These are phyloP conservation scores for Ophion ellenae DNA, from an alignment of 2,888 invertebrate species.

Conservation along the genomic window DNA sequence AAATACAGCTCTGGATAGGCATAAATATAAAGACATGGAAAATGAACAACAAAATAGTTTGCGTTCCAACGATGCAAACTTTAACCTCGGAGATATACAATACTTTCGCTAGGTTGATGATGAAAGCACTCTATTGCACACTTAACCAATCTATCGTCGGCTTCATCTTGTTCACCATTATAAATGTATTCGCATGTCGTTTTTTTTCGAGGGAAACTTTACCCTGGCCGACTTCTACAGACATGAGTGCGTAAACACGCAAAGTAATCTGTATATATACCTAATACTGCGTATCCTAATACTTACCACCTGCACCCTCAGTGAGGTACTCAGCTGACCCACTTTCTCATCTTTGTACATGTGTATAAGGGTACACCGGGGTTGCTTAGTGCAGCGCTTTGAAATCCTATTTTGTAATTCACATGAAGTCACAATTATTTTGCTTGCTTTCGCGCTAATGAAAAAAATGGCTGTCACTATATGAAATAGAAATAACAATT, in stretches of 20 bases:
- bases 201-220: conserved; percentile 37
- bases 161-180: conserved; percentile 9
- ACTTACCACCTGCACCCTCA: conserved; percentile 41
- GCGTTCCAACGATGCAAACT: no score
- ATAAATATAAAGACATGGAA: no score
- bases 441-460: neutral
- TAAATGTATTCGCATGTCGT: conserved; percentile 4
- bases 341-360: conserved; percentile 23
- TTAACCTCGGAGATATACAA: no score
- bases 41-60: no score
- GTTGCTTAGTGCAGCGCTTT: neutral
- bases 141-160: conserved; percentile 15
- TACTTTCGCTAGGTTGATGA: conserved; percentile 25
- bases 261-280: conserved; percentile 14
- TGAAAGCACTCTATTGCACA: conserved; percentile 39
- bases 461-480: neutral
- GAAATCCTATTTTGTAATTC: neutral
- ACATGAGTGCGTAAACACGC: neutral
- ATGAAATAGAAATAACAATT: neutral
- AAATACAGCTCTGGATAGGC: no score
- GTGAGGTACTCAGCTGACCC: conserved; percentile 44
- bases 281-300: conserved; percentile 7
- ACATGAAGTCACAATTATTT: neutral
- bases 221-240: conserved; percentile 22
- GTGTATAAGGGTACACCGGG: neutral